These are phyloP conservation scores for Caenorhabditis sp. DNA, from an alignment of 2,888 invertebrate genomes.

Conservation along the genomic window DNA sequence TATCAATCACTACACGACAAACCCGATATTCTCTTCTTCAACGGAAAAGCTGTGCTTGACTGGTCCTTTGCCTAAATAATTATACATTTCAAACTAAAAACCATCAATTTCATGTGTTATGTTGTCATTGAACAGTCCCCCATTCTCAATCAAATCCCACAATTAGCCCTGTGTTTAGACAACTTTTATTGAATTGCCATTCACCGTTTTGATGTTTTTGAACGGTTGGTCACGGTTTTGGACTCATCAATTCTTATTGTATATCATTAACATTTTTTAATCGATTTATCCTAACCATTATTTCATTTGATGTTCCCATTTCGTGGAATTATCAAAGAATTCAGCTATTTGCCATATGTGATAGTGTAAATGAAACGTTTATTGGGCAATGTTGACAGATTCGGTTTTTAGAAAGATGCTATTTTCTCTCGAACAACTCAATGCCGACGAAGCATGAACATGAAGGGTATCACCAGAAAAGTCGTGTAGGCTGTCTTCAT, in stretches of 20 bases:
- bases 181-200: conserved; percentile 33
- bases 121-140: background rate
- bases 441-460: too few species aligned
- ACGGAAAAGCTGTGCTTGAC: conserved; percentile 97
- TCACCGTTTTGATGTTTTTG: conserved; percentile 35
- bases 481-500: too few species aligned
- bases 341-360: conserved; percentile 58
- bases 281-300: background rate
- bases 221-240: conserved; percentile 55
- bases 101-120: conserved; percentile 6
- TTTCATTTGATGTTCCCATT: too few species aligned
- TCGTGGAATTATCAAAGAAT: too few species aligned
- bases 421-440: too few species aligned
- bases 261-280: background rate
- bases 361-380: conserved; percentile 2
- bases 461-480: too few species aligned
- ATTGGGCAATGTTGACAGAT: too few species aligned
- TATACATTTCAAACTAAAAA: background rate
- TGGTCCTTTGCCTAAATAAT: conserved; percentile 84
- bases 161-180: conserved; percentile 52
- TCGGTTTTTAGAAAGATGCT: too few species aligned
- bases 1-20: conserved; percentile 98
- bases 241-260: background rate
- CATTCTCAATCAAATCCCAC: conserved; percentile 29
- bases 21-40: conserved; percentile 96